Evolutionary conservation across 2,888 invertebrate species (phyloP).

Genomic region (Eupithecia centaureata): DNA sequence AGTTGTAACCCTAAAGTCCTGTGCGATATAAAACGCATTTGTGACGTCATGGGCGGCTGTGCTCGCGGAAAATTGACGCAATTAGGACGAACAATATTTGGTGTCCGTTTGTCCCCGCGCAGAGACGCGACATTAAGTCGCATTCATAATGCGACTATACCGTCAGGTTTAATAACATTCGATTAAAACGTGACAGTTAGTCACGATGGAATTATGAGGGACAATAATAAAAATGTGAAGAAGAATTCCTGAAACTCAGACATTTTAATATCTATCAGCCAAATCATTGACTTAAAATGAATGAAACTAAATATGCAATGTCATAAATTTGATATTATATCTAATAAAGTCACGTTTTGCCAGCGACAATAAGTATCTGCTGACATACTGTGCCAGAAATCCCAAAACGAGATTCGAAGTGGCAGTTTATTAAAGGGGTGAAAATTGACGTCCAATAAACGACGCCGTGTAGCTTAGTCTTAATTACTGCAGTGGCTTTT

Average conservation of each 20-base stretch:
- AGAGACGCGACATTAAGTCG: conserved; percentile 23
- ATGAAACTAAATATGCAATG: not conserved
- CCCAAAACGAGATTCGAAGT: conserved; percentile 33
- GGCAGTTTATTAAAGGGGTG: conserved; percentile 47
- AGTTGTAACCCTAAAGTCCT: conserved; percentile 40
- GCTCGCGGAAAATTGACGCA: conserved; percentile 73
- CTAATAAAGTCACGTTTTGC: not conserved
- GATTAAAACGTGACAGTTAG: not conserved
- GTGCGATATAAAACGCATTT: conserved; percentile 46
- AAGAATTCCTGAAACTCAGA: not conserved
- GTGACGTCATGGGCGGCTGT: conserved; percentile 70
- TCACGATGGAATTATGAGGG: not conserved
- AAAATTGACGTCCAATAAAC: conserved; percentile 37
- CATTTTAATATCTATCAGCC: not conserved
- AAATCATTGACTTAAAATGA: not conserved
- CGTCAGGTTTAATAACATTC: not conserved
- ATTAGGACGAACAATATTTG: conserved; percentile 70
- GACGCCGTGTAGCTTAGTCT: conserved; percentile 18
- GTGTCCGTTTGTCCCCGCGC: conserved; percentile 49
- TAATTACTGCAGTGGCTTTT: conserved; percentile 18
- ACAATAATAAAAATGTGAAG: too few species aligned
- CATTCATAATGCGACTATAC: too few species aligned
- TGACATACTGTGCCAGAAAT: conserved; percentile 8
- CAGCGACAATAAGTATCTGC: conserved; percentile 14
- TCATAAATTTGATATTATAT: too few species aligned